Percentiles rank a stretch among this genome's conserved stretches.
Evolutionary conservation across 2,888 invertebrate species (phyloP).

Genomic region (Orgyia antiqua): DNA sequence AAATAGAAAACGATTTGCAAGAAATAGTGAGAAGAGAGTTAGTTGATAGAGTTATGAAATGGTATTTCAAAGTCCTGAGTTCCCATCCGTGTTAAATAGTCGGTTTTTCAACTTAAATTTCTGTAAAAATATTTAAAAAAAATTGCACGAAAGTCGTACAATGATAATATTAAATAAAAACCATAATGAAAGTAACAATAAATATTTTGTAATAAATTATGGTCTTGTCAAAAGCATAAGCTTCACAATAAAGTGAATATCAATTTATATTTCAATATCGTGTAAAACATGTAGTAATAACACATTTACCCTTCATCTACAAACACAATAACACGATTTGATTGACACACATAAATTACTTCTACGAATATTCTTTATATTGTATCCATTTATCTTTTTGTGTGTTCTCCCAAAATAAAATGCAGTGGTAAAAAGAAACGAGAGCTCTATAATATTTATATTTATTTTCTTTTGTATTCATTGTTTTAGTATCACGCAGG

Average conservation of each 20-base stretch:
- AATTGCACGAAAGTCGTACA: no score
- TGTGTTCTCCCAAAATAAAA: constrained; percentile 23
- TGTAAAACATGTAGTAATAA: constrained; percentile 1
- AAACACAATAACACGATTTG: constrained; percentile 10
- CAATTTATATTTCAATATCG: background rate
- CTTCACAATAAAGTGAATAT: background rate
- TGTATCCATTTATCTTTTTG: constrained; percentile 24
- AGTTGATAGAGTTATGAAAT: no score
- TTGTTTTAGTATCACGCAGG: constrained; percentile 3
- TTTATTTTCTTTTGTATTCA: constrained; percentile 13
- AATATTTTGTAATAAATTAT: no score
- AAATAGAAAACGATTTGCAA: no score
- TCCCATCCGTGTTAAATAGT: no score
- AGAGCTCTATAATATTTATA: constrained; percentile 15
- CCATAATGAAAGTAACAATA: no score
- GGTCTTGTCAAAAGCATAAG: no score
- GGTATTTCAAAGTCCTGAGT: no score
- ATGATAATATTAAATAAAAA: no score
- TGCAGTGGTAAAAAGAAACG: constrained; percentile 24
- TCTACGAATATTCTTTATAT: constrained; percentile 14
- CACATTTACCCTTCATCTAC: constrained; percentile 1
- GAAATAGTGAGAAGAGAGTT: no score
- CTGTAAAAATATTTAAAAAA: no score
- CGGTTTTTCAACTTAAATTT: no score
- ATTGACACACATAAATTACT: constrained; percentile 26